Base-by-base conservation (phyloP, 2,888 invertebrate genomes). In the Aphodius sticticus region DNA sequence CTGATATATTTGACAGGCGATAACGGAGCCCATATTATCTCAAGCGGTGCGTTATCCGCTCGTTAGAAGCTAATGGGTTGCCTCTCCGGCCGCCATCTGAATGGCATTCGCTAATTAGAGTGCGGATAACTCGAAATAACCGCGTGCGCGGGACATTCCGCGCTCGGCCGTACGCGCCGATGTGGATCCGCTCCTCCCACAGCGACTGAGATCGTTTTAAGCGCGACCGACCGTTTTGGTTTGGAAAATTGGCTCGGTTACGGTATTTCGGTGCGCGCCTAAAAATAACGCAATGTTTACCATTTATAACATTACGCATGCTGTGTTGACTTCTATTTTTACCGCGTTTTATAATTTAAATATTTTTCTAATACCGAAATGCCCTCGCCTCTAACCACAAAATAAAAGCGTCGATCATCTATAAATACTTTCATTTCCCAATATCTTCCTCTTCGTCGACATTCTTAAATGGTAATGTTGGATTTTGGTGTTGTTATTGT, bases 241-340 rank as follows among this genome's bases (percentile, higher is more conserved):
- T 53, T 53, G 53, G 53, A 53, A 53, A 53, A 53, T 53, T 53
- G 53, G 53, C 53, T 53, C 53, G 53, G 53, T 53, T 53, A 53
- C 53, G 53, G 53, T 53, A 53, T 53, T 53, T 53, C 53, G 53
- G 53, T 12, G 53, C 12, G 53, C 53, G 7, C 26, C 76, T 16
- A 71, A 53, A 76, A 79, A 79, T 79, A 79, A 76, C 76, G 69
- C 72, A 71, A 76, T 79, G 79, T 79, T 79, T 79, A 79, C 76
- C 76, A 69, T 79, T 79, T 76, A 76, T 76, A 79, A 76, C 70
- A 70, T 38, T 69, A 38, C 76, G 71, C 76, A 76, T 70, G 79
- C 53, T 71, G 72, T 79, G 79, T 79, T 79, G 79, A 79, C 76
- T 76, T 79, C 79, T 79, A 79, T 79, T 79, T 79, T 79, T 79